A percentile compares a stretch with the other conserved stretches of the same genome.
phyloP scores from a whole-genome alignment of 2,113 vertebrate species.

The Pomatostomus ruficeps region DNA sequence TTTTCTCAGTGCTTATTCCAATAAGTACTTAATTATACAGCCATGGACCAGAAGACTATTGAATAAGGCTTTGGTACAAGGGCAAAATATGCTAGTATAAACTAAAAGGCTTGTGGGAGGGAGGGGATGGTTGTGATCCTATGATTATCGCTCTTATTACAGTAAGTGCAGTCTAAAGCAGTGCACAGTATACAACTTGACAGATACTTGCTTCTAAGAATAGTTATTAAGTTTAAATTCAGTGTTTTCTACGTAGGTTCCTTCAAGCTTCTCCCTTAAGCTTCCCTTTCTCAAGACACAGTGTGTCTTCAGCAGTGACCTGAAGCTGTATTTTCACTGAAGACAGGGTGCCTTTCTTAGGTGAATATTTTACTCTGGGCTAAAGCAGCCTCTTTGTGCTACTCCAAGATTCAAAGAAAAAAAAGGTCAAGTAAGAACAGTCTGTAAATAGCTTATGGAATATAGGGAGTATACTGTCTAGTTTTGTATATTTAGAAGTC shows the following conservation, averaged over 20 bases:
- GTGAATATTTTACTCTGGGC: neutral
- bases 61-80: neutral
- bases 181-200: neutral
- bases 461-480: neutral
- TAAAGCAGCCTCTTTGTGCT: neutral
- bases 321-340: neutral
- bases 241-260: neutral
- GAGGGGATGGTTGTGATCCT: neutral
- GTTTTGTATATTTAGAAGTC: neutral
- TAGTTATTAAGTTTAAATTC: neutral
- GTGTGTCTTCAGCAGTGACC: neutral
- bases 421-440: neutral
- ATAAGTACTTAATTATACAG: neutral
- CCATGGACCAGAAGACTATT: neutral
- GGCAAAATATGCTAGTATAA: neutral
- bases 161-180: neutral
- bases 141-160: neutral
- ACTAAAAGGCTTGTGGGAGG: neutral
- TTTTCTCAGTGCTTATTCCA: neutral
- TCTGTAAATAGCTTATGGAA: neutral
- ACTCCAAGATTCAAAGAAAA: neutral
- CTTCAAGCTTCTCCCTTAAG: neutral
- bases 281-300: neutral
- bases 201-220: neutral
- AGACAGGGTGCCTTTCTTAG: neutral